These are phyloP conservation scores for Mythimna lalbum DNA, from an alignment of 2,888 invertebrate species.

Conservation along the genomic window DNA sequence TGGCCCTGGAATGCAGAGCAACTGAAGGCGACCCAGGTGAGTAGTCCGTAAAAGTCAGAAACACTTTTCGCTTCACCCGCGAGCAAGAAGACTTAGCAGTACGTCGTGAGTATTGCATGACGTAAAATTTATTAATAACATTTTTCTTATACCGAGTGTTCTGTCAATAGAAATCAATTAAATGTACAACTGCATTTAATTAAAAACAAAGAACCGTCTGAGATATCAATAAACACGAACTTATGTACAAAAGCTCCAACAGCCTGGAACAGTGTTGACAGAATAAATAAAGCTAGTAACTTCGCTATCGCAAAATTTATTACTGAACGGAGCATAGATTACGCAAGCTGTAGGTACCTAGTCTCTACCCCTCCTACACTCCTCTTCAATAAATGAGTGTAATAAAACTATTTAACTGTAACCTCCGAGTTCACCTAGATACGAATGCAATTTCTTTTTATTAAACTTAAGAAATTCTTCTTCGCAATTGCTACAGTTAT, in stretches of 20 bases:
- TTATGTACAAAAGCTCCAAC: conserved; percentile 9
- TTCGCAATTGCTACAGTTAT: conserved; percentile 33
- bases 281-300: conserved; percentile 44
- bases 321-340: conserved; percentile 29
- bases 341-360: conserved; percentile 7
- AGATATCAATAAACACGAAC: conserved; percentile 27
- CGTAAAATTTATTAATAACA: no score
- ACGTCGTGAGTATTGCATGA: no score
- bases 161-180: not conserved
- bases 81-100: no score
- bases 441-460: conserved; percentile 48
- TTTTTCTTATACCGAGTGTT: no score
- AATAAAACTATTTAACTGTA: conserved; percentile 40
- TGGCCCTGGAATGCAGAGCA: no score
- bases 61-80: no score
- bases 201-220: not conserved
- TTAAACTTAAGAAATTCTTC: conserved; percentile 24
- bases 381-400: conserved; percentile 39
- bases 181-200: not conserved
- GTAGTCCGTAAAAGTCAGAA: no score
- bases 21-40: no score
- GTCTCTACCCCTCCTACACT: not conserved
- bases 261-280: conserved; percentile 19
- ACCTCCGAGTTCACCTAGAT: conserved; percentile 31
- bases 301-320: conserved; percentile 28